phyloP scores from a whole-genome alignment of 2,797 vertebrate species.

The Chiroxiphia lanceolata region DNA sequence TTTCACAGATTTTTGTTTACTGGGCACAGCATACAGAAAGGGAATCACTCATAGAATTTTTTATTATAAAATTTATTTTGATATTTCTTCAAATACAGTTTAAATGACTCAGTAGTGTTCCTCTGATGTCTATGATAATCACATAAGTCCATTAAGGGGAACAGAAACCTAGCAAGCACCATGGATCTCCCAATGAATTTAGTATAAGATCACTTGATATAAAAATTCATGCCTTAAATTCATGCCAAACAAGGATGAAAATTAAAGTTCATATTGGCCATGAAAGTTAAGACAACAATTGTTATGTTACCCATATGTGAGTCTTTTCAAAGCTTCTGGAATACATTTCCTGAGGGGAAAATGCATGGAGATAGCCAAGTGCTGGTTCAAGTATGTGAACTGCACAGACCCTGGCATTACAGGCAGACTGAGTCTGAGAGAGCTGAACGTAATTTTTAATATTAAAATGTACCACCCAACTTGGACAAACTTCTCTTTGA shows the following conservation, averaged over 20 bases:
- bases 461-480: not conserved
- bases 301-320: accelerated
- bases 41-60: not conserved
- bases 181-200: not conserved
- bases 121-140: not conserved
- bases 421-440: not conserved
- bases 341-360: not conserved
- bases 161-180: not conserved
- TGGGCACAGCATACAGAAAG: not conserved
- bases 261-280: not conserved
- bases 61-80: not conserved
- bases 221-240: not conserved
- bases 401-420: not conserved
- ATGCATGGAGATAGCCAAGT: not conserved
- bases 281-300: not conserved
- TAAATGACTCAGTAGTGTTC: not conserved
- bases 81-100: not conserved
- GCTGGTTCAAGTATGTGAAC: not conserved
- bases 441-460: not conserved
- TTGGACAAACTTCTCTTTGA: not conserved
- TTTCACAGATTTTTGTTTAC: not conserved
- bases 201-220: not conserved
- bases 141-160: not conserved
- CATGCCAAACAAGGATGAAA: not conserved
- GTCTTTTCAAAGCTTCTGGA: not conserved